phyloP scores from a whole-genome alignment of 2,113 vertebrate species.

The Callithrix jacchus region DNA sequence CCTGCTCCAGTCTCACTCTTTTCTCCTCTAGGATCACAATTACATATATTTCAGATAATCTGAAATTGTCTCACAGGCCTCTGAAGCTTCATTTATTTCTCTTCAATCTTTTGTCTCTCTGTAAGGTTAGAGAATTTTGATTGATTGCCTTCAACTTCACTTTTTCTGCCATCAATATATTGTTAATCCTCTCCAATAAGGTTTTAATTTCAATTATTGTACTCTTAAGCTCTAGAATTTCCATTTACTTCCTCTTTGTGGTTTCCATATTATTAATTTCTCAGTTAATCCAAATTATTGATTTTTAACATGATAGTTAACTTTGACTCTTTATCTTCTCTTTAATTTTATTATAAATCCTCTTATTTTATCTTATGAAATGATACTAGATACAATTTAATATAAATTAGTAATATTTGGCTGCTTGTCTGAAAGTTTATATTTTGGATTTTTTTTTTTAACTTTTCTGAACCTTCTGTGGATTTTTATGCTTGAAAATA shows the following conservation, averaged over 20 bases:
- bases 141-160: slow-evolving; percentile 13
- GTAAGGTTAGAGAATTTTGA: not conserved
- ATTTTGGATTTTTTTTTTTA: not conserved
- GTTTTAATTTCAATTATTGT: no score
- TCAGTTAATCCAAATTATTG: not conserved
- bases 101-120: not conserved
- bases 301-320: not conserved
- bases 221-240: not conserved
- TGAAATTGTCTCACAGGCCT: not conserved
- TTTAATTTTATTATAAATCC: not conserved
- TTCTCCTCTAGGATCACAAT: not conserved
- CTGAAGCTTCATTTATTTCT: slow-evolving; percentile 28
- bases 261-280: slow-evolving; percentile 32
- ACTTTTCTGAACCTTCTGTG: not conserved
- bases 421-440: slow-evolving; percentile 12
- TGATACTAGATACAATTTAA: slow-evolving; percentile 2
- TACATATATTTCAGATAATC: not conserved
- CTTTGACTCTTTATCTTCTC: not conserved
- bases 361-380: slow-evolving; percentile 11
- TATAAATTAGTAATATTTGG: slow-evolving; percentile 26
- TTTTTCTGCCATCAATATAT: not conserved
- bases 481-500: slow-evolving; percentile 26
- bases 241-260: not conserved
- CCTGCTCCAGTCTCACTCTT: not conserved
- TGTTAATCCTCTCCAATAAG: not conserved